Conservation (phyloP, 2,888 invertebrate species). For the Byasa hedistus region DNA sequence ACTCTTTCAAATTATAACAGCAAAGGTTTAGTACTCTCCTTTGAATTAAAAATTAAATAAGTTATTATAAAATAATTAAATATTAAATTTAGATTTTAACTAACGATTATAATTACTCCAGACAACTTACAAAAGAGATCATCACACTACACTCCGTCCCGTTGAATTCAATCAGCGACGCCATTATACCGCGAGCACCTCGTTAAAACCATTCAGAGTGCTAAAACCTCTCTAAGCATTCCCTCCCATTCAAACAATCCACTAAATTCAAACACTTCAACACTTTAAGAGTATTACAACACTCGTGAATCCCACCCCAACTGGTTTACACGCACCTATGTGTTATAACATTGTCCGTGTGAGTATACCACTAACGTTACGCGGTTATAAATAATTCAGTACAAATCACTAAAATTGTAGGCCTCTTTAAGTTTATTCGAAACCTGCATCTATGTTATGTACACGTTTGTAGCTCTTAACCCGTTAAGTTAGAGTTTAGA, state of each 20-base stretch:
- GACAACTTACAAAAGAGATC: no score
- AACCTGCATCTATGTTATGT: constrained; percentile 8
- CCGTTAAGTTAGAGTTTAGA: constrained; percentile 1
- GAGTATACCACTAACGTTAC: constrained; percentile 30
- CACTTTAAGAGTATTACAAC: constrained; percentile 29
- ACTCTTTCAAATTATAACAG: no score
- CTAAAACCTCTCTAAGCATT: constrained; percentile 23
- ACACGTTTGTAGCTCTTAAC: not conserved
- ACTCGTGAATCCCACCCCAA: constrained; percentile 19
- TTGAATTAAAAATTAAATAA: no score
- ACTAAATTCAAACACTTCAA: constrained; percentile 29
- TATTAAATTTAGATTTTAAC: no score
- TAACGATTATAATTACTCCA: no score
- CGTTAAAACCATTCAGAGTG: constrained; percentile 25
- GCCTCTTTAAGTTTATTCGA: constrained; percentile 27
- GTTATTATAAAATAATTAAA: no score
- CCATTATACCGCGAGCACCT: constrained; percentile 19
- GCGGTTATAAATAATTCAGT: constrained; percentile 37
- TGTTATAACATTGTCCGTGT: no score
- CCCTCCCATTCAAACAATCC: constrained; percentile 25
- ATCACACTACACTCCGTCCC: not conserved
- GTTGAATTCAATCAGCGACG: constrained; percentile 19
- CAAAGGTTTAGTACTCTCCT: no score
- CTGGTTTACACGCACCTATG: not conserved
- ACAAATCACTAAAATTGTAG: constrained; percentile 30